Evolutionary conservation across 2,888 invertebrate species (phyloP), one percentile per base, ranked within the genome.

Genomic region (Aricia artaxerxes): DNA sequence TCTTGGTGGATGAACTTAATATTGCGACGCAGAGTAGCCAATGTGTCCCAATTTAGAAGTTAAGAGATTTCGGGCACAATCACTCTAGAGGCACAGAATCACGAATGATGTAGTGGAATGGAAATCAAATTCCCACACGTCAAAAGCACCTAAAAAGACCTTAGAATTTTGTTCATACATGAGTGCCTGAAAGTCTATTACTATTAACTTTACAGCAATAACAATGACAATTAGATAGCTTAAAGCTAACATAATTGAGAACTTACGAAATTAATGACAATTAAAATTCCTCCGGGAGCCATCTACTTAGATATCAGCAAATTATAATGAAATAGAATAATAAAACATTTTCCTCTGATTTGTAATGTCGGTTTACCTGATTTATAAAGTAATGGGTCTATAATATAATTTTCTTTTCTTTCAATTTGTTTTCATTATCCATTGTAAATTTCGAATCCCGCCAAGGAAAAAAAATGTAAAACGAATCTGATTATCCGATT

Each of bases 31-130:
- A 31, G 3, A 64, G 64, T 64, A 64, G 31, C 9, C 31, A 24
- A 24, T 24, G 64, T 64, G 64, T 9, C 64, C 64, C 64, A 64
- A 24, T 64, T 64, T 64, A 69, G 73, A 9, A 44, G 40, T 44
- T 73, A 73, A 73, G 7, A 16, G 73, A 44, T n/a, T 73, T 44
- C 44, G 73, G 73, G 73, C 73, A 73, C 73, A 44, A 73, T 73
- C n/a, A 44, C 73, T 31, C 38, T 69, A 44, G 73, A 44, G 73
- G 44, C 73, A 44, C 35, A 69, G 9, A 64, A 64, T 64, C 24
- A 61, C 24, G 2, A 61, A 24, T 24, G n/a, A 61, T 24, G 31
- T 7, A 64, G 64, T 31, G 64, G 31, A 9, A 31, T 31, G 11
- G 11, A 1, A 64, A 11, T 31, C 24, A 31, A 31, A 61, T 61